Conservation (phyloP, 2,888 invertebrate genomes). For the Orthosia incerta region DNA sequence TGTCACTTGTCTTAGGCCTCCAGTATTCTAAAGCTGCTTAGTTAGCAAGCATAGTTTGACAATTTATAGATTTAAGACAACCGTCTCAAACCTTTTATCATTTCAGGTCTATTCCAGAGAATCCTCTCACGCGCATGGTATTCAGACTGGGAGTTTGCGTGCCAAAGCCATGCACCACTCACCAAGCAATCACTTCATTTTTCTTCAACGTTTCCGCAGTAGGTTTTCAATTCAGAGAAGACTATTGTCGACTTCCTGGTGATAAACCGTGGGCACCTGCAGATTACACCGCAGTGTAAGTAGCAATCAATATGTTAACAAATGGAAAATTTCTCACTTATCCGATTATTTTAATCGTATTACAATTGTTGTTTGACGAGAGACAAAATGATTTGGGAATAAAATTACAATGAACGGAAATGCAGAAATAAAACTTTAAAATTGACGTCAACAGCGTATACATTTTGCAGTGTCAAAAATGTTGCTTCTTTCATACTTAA, state of each 20-base stretch:
- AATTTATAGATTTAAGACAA: neutral
- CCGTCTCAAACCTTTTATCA: neutral
- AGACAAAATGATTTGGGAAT: neutral
- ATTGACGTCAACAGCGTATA: too few relatives aligned
- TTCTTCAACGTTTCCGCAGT: conserved; percentile 45
- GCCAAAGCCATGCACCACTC: conserved; percentile 54
- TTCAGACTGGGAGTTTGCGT: conserved; percentile 52
- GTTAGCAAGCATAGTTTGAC: neutral
- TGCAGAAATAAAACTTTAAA: neutral
- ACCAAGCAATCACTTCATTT: conserved; percentile 50
- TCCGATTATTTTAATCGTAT: conserved; percentile 3
- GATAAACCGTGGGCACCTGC: conserved; percentile 54
- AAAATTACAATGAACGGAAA: neutral
- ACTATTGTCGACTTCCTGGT: conserved; percentile 46
- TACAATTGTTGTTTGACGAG: neutral
- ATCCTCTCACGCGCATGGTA: conserved; percentile 18
- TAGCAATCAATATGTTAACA: conserved; percentile 8
- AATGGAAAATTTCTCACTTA: neutral
- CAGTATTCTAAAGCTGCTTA: too few relatives aligned
- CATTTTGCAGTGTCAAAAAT: neutral
- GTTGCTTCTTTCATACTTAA: neutral
- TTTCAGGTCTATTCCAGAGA: conserved; percentile 46
- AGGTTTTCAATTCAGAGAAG: conserved; percentile 44
- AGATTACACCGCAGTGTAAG: conserved; percentile 49
- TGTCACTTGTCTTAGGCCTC: too few relatives aligned